Base-by-base conservation (phyloP, 2,797 vertebrate species). In the Cheracebus regulus region DNA sequence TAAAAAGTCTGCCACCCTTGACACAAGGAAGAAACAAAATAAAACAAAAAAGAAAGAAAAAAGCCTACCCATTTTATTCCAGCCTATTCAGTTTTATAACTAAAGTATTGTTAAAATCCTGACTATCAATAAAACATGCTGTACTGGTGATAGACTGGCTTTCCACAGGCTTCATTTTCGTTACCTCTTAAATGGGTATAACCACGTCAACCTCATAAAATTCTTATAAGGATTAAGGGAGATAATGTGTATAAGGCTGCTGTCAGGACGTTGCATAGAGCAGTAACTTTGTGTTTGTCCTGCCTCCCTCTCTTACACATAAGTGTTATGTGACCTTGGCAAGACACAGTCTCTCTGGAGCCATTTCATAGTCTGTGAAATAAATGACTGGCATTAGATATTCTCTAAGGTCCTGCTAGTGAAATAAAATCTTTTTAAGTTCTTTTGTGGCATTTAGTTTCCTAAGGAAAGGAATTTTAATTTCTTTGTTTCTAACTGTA, bases 401-500 rank as follows among this genome's bases (percentile, higher is more conserved):
- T 72, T 94, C 57, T 95, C 46, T 91, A 58, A 90, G 92, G 33
- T 15, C 33, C 33, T 52, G 73, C n/a, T 80, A 33, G 24, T 33
- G 88, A 90, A 95, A 91, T 48, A 95, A 46, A 93, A 39, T 78
- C 57, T 80, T 89, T 88, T 73, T 20, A 78, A 92, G 39, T 95
- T 96, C 46, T 90, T 79, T 75, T 1, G 8, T 85, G 82, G 33
- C 58, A 52, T 94, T 94, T 93, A 76, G 46, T 95, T 97, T 95
- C 91, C 61, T 67, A 92, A 93, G 82, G 67, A 94, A 95, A 82
- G 67, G 33, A 36, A 64, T 91, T 88, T 92, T 83, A 92, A 48
- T 88, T 88, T 93, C 73, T 97, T 96, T 96, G 90, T 96, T 97
- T 95, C 61, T 90, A 19, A 52, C 52, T 83, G 5, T 90, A 87